phyloP scores from a whole-genome alignment of 1,140 invertebrate genomes.

The Drosophila auraria region DNA sequence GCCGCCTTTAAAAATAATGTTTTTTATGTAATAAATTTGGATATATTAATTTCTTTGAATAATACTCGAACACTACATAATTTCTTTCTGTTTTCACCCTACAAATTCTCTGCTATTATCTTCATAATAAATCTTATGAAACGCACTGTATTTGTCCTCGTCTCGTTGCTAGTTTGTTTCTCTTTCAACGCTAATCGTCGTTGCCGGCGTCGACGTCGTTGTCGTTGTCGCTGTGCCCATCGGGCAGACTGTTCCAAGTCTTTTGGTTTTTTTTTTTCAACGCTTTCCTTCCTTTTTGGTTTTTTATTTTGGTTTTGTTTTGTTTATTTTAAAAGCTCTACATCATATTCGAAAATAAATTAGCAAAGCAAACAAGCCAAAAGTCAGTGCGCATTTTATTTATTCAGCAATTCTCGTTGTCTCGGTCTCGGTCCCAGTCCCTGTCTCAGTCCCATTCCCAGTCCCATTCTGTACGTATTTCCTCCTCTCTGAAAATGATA shows the following conservation, averaged over 20 bases:
- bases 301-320: conserved; percentile 34
- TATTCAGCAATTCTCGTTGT: conserved; percentile 58
- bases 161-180: conserved; percentile 27
- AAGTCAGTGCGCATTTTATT: conserved; percentile 65
- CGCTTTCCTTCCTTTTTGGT: conserved; percentile 34
- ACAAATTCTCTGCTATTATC: neutral
- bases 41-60: no score
- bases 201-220: neutral
- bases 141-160: conserved; percentile 24
- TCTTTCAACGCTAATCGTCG: conserved; percentile 31
- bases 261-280: conserved; percentile 7
- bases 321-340: conserved; percentile 83
- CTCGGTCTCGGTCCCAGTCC: conserved; percentile 22
- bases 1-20: no score
- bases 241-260: conserved; percentile 34
- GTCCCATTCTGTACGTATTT: conserved; percentile 11
- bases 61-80: no score
- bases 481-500: conserved; percentile 39
- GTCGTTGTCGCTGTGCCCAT: conserved; percentile 8
- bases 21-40: no score
- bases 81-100: no score
- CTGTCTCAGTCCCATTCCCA: conserved; percentile 4
- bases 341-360: conserved; percentile 83
- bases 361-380: conserved; percentile 76
- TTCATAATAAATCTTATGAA: conserved; percentile 4